Base-by-base conservation (phyloP, 2,888 invertebrate species). In the Ichneumoninae sp. region DNA sequence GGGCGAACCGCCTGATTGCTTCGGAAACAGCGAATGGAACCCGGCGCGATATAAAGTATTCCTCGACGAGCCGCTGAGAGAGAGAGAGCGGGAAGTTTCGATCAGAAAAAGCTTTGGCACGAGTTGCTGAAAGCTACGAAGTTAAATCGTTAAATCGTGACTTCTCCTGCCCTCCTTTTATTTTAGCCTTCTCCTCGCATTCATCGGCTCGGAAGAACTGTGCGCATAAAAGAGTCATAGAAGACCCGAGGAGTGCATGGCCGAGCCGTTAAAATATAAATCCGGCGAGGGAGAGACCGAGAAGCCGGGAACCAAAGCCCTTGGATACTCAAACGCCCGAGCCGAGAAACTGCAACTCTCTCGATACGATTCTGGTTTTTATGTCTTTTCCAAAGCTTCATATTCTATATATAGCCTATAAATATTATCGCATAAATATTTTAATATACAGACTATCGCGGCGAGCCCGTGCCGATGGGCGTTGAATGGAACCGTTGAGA, bases 381-480 rank as follows among this genome's bases (percentile, higher is more conserved):
- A 87, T 79, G 85, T 79, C 82, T 50, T 52, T 81, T 40, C 65
- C 73, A 52, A 63, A 70, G 70, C 70, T 80, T 70, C 65, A 69
- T 75, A 78, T 83, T 60, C 81, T 66, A 52, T 30, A 36, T 54
- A 40, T 74, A 76, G 80, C 63, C 85, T 74, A 87, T 87, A 88
- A 90, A 89, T 89, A 89, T 83, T 75, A 74, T 57, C 84, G 83
- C 86, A 88, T 91, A 89, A 89, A 90, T 90, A 89, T 89, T 90
- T 90, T 88, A 88, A 88, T 88, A 89, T 87, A 85, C 88, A 63
- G 60, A 33, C 52, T 71, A 74, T 81, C 83, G 57, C 68, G 63
- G 77, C 54, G 77, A 47, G 83, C 65, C 79, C n/a, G 30, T 6
- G 70, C 44, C 44, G 69, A 79, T 73, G 78, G 80, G 66, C 69